Evolutionary conservation across 2,888 invertebrate genomes (phyloP).

Genomic region (Cylindroiulus punctatus): DNA sequence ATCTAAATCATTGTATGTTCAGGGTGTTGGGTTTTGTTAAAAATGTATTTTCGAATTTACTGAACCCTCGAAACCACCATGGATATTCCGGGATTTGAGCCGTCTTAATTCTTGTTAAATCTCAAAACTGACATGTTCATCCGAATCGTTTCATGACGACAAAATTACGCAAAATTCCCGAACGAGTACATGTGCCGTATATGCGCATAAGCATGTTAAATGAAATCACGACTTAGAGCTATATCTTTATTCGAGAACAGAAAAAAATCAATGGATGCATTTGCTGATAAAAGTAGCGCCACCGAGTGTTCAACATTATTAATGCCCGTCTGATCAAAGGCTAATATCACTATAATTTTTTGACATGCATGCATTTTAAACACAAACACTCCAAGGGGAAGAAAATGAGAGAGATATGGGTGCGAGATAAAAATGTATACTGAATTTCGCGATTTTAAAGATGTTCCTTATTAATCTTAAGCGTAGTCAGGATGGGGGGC

Average conservation of each 20-base stretch:
- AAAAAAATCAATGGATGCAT: constrained; percentile 50
- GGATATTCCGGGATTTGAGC: too few species aligned
- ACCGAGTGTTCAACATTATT: constrained; percentile 53
- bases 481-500: background rate
- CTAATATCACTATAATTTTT: constrained; percentile 51
- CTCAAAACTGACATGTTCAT: constrained; percentile 16
- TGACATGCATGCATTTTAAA: constrained; percentile 47
- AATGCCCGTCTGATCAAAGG: constrained; percentile 51
- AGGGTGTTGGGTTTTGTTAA: too few species aligned
- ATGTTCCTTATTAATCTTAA: constrained; percentile 21
- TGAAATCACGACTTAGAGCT: constrained; percentile 40
- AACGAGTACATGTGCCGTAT: constrained; percentile 3
- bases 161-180: constrained; percentile 39
- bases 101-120: background rate
- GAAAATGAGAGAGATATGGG: constrained; percentile 13
- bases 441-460: background rate
- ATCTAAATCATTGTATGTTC: too few species aligned
- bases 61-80: too few species aligned
- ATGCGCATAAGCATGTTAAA: constrained; percentile 45
- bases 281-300: constrained; percentile 52
- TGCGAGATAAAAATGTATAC: background rate
- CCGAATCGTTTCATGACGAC: constrained; percentile 12
- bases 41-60: too few species aligned
- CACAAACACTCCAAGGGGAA: constrained; percentile 50
- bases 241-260: background rate